Percentiles rank a stretch among this genome's conserved stretches.
phyloP scores from a whole-genome alignment of 2,113 vertebrate species.

The Azemiops feae region DNA sequence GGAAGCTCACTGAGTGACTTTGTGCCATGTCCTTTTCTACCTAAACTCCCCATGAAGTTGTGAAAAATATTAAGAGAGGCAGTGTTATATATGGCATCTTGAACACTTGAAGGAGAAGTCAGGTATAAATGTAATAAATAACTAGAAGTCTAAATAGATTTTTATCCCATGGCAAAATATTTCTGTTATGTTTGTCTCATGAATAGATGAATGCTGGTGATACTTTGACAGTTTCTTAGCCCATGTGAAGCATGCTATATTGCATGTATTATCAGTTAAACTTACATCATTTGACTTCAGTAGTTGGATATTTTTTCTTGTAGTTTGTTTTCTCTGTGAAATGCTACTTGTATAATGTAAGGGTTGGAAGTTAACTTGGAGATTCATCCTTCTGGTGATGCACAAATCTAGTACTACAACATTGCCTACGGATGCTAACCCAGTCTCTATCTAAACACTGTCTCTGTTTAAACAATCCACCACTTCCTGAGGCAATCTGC shows the following conservation, averaged over 20 bases:
- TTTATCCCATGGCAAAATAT: background rate
- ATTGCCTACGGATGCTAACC: background rate
- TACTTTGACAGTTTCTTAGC: background rate
- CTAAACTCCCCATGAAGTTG: background rate
- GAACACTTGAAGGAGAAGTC: background rate
- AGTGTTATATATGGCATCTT: background rate
- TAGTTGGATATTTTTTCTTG: background rate
- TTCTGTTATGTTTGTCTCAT: background rate
- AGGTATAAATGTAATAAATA: background rate
- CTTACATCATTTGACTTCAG: background rate
- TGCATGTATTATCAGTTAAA: background rate
- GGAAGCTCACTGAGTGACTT: background rate
- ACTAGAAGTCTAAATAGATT: background rate
- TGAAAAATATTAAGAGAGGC: background rate
- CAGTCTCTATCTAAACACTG: background rate
- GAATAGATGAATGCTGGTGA: background rate
- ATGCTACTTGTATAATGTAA: background rate
- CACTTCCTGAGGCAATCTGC: background rate
- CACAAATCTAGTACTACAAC: background rate
- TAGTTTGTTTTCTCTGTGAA: background rate
- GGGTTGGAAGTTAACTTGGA: background rate
- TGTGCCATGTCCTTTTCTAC: background rate
- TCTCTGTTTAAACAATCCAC: background rate
- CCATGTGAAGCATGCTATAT: background rate
- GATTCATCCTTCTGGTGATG: background rate